Conservation (phyloP, 1,140 invertebrate genomes). For the Drosophila asahinai region DNA sequence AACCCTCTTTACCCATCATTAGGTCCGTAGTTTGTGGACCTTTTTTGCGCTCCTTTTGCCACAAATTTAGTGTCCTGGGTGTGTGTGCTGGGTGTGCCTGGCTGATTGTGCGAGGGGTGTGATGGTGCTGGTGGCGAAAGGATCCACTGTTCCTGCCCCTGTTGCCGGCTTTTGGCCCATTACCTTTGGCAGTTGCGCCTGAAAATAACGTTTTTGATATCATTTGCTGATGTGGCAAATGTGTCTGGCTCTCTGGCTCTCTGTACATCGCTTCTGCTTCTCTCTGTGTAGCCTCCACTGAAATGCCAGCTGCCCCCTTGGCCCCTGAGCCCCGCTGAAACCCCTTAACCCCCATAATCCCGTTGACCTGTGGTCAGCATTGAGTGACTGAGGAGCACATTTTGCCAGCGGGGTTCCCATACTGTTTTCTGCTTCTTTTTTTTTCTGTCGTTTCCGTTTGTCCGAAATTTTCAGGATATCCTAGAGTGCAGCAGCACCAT, state of each 20-base stretch:
- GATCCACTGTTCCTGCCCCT: neutral
- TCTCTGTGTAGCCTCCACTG: constrained; percentile 17
- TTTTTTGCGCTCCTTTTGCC: constrained; percentile 62
- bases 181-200: constrained; percentile 66
- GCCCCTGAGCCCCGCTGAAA: neutral
- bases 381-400: constrained; percentile 27
- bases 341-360: constrained; percentile 32
- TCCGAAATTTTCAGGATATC: constrained; percentile 62
- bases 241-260: constrained; percentile 48
- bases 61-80: constrained; percentile 67
- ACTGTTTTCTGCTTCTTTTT: constrained; percentile 5
- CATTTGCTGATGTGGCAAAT: constrained; percentile 83
- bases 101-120: constrained; percentile 17
- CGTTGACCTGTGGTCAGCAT: constrained; percentile 55
- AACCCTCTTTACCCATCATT: constrained; percentile 72
- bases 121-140: constrained; percentile 18
- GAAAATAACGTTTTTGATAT: constrained; percentile 81
- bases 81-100: constrained; percentile 1
- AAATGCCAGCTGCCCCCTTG: neutral
- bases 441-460: constrained; percentile 61
- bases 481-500: constrained; percentile 30
- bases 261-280: constrained; percentile 5
- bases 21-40: constrained; percentile 78
- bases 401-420: constrained; percentile 8
- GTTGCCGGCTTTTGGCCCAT: constrained; percentile 39